Conservation (phyloP, 2,797 vertebrate genomes). For the Protosalanx chinensis region DNA sequence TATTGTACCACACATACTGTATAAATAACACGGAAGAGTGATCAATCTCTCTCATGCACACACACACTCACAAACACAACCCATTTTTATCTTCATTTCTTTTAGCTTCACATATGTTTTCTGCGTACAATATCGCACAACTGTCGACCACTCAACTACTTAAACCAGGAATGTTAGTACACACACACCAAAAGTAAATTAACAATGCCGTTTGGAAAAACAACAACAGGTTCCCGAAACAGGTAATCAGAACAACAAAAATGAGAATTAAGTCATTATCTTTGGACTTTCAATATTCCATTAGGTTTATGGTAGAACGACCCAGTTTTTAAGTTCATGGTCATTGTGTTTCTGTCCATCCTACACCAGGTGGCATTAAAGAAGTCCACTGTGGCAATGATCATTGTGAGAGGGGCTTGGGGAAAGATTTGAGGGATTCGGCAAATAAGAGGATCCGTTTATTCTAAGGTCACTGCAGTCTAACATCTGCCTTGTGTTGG, state of each 20-base stretch:
- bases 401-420: constrained; percentile 19
- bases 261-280: constrained; percentile 46
- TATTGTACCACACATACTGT: constrained; percentile 87
- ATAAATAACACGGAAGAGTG: constrained; percentile 80
- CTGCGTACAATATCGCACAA: constrained; percentile 68
- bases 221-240: constrained; percentile 40
- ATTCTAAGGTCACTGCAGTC: too few relatives aligned
- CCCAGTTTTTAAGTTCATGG: constrained; percentile 23
- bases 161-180: constrained; percentile 85
- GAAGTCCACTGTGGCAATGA: constrained; percentile 40
- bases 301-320: constrained; percentile 46
- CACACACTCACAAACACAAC: constrained; percentile 43
- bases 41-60: constrained; percentile 43
- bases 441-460: too few relatives aligned
- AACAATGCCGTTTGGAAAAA: constrained; percentile 26
- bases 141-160: constrained; percentile 64
- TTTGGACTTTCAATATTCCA: constrained; percentile 62
- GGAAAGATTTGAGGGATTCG: too few relatives aligned
- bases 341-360: constrained; percentile 14
- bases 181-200: constrained; percentile 50
- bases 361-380: constrained; percentile 2
- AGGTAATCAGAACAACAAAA: constrained; percentile 32
- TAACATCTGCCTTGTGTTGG: not conserved
- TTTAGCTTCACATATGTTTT: constrained; percentile 31
- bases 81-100: constrained; percentile 27